Conservation (phyloP, 1,140 invertebrate species). For the Carposina sasakii region DNA sequence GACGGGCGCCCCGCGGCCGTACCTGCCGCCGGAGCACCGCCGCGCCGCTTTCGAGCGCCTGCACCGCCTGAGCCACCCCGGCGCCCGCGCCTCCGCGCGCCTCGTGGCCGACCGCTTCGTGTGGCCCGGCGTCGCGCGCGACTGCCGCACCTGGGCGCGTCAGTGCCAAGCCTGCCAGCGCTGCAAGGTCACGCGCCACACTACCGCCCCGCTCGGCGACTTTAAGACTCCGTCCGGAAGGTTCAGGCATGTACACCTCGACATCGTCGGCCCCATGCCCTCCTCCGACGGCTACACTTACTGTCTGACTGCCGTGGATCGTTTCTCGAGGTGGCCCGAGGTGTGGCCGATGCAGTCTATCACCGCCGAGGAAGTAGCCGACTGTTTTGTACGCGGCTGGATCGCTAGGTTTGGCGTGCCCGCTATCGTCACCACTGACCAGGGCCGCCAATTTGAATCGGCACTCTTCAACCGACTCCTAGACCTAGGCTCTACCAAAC, state of each 20-base stretch:
- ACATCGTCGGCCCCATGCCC: background rate
- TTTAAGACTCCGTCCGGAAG: background rate
- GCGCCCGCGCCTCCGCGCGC: background rate
- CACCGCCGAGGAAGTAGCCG: background rate
- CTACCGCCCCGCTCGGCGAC: background rate
- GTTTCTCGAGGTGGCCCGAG: background rate
- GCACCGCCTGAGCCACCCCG: background rate
- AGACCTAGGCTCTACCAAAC: background rate
- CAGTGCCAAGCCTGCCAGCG: background rate
- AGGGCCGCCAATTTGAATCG: background rate
- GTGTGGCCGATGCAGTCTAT: no score
- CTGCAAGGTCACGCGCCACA: background rate
- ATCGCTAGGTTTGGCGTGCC: background rate
- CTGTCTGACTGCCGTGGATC: background rate
- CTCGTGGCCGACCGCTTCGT: background rate
- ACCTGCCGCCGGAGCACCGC: background rate
- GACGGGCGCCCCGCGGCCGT: background rate
- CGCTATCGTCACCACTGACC: background rate
- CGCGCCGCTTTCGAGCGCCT: background rate
- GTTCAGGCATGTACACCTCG: background rate
- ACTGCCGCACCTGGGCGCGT: background rate
- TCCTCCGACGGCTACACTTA: background rate
- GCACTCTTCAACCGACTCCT: background rate
- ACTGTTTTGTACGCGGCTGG: background rate
- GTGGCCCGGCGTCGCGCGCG: background rate